Conservation (phyloP, 2,888 invertebrate genomes). For the Tortrix viridana region DNA sequence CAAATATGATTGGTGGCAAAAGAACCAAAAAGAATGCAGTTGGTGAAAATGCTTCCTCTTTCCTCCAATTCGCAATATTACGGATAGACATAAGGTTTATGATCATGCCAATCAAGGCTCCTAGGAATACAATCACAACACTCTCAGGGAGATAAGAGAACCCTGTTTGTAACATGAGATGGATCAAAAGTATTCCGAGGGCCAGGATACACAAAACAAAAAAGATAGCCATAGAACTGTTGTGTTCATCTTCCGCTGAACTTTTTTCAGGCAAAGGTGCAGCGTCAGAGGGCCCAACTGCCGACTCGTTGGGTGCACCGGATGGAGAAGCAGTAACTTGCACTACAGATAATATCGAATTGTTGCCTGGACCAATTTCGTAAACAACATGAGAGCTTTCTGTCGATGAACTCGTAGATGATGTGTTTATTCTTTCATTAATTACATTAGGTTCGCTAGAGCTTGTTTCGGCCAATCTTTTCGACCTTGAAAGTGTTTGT, state of each 20-base stretch:
- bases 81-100: conserved; percentile 94
- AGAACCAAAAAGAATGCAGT: conserved; percentile 98
- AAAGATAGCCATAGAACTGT: conserved; percentile 98
- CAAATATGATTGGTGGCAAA: conserved; percentile 99
- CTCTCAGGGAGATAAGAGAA: conserved; percentile 99
- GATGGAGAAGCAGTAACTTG: conserved; percentile 67
- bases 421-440: conserved; percentile 47
- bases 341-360: conserved; percentile 61
- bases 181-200: conserved; percentile 96
- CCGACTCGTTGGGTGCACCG: conserved; percentile 62
- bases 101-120: conserved; percentile 95
- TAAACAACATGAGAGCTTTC: conserved; percentile 62
- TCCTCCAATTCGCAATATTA: conserved; percentile 97
- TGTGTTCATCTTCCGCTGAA: conserved; percentile 97
- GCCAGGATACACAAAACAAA: conserved; percentile 98
- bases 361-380: conserved; percentile 66
- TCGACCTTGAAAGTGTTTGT: conserved; percentile 60
- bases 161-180: conserved; percentile 96
- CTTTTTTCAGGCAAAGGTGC: conserved; percentile 94
- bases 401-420: conserved; percentile 55
- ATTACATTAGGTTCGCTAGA: conserved; percentile 60
- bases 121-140: conserved; percentile 97
- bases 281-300: conserved; percentile 88
- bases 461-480: conserved; percentile 58
- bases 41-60: conserved; percentile 99